Evolutionary conservation across 2,113 vertebrate species (phyloP).

Genomic region (Meleagris gallopavo): DNA sequence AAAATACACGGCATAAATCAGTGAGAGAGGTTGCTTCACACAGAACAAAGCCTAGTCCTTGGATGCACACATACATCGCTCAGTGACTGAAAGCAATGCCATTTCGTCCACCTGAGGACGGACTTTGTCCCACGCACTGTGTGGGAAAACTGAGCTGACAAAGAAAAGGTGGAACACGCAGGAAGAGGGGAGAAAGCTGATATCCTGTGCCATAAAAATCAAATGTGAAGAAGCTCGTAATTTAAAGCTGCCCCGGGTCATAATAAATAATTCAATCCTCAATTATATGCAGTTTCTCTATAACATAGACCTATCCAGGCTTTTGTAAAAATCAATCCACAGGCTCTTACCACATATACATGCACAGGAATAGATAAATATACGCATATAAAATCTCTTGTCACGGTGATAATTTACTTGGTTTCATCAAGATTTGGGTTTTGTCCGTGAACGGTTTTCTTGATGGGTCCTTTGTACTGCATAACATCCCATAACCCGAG

Average conservation of each 20-base stretch:
- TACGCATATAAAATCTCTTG: neutral
- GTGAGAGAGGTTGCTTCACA: neutral
- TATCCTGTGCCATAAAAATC: neutral
- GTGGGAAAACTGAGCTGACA: neutral
- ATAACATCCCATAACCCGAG: neutral
- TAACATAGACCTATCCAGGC: neutral
- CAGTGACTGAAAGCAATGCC: neutral
- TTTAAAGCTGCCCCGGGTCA: slow-evolving; percentile 59
- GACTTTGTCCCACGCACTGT: accelerated
- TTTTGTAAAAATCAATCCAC: neutral
- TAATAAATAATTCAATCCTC: slow-evolving; percentile 49
- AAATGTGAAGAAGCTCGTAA: slow-evolving; percentile 25
- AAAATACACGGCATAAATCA: neutral
- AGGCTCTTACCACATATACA: neutral
- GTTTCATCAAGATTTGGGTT: neutral
- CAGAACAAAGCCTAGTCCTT: neutral
- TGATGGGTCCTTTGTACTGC: neutral
- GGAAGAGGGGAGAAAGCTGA: neutral
- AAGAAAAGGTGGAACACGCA: neutral
- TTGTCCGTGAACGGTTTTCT: neutral
- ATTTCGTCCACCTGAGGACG: neutral
- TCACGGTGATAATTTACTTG: neutral
- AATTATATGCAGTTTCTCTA: slow-evolving; percentile 20
- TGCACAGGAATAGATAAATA: neutral
- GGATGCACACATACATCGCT: neutral